Evolutionary conservation across 2,888 invertebrate species (phyloP).

Genomic region (Chaitophorus viminalis): DNA sequence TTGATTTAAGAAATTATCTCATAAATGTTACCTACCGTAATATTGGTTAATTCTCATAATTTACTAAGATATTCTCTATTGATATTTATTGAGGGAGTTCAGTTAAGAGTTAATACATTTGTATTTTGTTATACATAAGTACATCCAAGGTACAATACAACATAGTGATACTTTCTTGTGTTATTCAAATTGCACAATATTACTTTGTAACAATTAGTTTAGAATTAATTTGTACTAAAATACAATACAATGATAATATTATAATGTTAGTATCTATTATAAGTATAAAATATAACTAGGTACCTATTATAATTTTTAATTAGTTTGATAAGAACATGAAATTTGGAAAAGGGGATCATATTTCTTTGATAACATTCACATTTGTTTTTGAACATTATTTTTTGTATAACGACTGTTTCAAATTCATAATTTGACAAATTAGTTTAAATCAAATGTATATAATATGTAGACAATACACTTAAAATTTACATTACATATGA

Average conservation of each 20-base stretch:
- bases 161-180: not conserved
- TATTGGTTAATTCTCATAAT: not conserved
- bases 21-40: not conserved
- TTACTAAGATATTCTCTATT: too few species aligned
- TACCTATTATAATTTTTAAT: not conserved
- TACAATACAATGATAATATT: not conserved
- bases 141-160: not conserved
- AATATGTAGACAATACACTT: not conserved
- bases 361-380: not conserved
- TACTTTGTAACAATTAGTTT: not conserved
- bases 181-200: not conserved
- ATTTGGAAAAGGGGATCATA: not conserved
- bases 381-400: not conserved
- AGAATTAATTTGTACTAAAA: not conserved
- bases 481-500: not conserved
- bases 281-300: not conserved
- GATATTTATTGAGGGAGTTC: too few species aligned
- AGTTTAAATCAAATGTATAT: not conserved
- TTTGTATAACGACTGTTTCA: not conserved
- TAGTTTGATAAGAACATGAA: not conserved
- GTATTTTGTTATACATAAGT: not conserved
- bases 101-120: not conserved
- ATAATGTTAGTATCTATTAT: not conserved
- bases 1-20: not conserved
- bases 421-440: not conserved